Evolutionary conservation across 2,888 invertebrate species (phyloP).

Genomic region (Pollenia griseotomentosa): DNA sequence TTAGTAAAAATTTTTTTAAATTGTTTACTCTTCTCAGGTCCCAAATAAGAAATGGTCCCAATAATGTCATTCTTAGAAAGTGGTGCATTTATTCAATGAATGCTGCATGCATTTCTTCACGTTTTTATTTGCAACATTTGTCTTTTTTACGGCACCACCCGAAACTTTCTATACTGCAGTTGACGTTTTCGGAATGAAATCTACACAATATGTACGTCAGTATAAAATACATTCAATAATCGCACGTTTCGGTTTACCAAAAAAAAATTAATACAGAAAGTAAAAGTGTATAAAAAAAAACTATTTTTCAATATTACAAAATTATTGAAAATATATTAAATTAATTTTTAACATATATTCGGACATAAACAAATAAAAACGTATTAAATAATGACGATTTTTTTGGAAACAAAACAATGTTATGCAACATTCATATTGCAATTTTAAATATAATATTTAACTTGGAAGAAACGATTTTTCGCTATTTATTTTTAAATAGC

Average conservation of each 20-base stretch:
- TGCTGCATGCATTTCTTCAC: slow-evolving; percentile 11
- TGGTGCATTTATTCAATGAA: neutral
- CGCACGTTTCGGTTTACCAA: slow-evolving; percentile 55
- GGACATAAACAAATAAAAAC: neutral
- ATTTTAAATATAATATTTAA: too few species aligned
- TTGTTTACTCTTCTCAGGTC: neutral
- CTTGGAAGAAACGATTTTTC: too few species aligned
- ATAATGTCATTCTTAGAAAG: slow-evolving; percentile 20
- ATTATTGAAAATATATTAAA: neutral
- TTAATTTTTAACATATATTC: too few species aligned
- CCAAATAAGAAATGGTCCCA: neutral
- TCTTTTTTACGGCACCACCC: neutral
- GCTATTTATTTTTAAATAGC: too few species aligned
- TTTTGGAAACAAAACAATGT: neutral
- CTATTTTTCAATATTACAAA: neutral
- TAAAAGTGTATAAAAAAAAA: slow-evolving; percentile 27
- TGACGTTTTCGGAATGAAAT: neutral
- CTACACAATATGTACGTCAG: too few species aligned
- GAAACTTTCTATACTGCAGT: slow-evolving; percentile 26
- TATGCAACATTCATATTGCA: too few species aligned
- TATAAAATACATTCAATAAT: slow-evolving; percentile 27
- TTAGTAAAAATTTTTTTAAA: neutral
- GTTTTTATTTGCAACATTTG: slow-evolving; percentile 30
- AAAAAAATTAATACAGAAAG: slow-evolving; percentile 34
- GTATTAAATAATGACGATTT: neutral